Conservation (phyloP, 2,113 vertebrate genomes). For the Serilophus lunatus region DNA sequence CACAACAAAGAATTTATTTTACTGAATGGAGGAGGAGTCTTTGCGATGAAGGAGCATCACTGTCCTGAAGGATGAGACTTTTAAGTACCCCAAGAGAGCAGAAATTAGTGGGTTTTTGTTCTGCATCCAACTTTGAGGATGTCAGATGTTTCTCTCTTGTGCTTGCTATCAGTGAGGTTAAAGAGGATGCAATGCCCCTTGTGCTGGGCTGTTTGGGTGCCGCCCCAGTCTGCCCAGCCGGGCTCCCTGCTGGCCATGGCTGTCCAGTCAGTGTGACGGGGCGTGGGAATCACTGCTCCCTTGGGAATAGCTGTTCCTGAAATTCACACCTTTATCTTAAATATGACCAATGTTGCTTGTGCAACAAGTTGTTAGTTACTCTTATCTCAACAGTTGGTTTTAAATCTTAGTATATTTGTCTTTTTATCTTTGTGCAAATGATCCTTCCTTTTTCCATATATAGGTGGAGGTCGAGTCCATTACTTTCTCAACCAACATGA, state of each 20-base stretch:
- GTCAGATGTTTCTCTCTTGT: neutral
- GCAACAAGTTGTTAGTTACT: neutral
- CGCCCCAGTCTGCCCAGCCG: neutral
- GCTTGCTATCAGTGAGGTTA: neutral
- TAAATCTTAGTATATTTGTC: neutral
- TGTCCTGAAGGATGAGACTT: neutral
- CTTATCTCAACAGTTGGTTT: neutral
- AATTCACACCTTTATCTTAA: neutral
- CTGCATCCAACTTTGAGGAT: neutral
- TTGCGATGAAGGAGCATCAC: neutral
- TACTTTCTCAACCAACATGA: neutral
- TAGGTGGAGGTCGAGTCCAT: neutral
- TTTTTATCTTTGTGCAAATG: neutral
- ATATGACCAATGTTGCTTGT: neutral
- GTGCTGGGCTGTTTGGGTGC: neutral
- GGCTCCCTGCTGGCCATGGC: neutral
- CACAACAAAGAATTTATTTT: neutral
- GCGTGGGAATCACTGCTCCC: neutral
- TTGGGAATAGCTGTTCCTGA: neutral
- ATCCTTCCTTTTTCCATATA: neutral
- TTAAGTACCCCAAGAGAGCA: neutral
- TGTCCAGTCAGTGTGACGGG: neutral
- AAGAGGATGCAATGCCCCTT: rapidly evolving
- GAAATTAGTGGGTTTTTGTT: neutral
- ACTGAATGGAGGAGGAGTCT: neutral